Base-by-base conservation (phyloP, 1,140 invertebrate genomes). In the Drosophila cardini region DNA sequence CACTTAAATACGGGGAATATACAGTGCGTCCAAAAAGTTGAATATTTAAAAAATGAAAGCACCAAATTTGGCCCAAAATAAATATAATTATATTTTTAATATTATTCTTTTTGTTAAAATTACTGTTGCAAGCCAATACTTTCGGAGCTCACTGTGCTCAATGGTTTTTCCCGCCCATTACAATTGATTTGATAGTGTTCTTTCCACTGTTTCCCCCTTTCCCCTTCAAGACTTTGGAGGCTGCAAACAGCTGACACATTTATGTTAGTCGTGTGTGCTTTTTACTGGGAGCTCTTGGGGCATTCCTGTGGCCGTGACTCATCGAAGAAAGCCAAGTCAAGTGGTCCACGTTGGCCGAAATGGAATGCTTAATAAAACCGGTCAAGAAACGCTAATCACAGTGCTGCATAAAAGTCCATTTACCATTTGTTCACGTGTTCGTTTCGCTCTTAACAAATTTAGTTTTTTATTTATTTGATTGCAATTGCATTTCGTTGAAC, bases 241-340 rank as follows among this genome's bases (percentile, higher is more conserved):
- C 48, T 52, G 48, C 13, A 36, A 34, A 15, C 5, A 30, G 7
- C 56, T 69, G 40, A 61, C 40, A 43, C 26, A 56, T 53, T 63
- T 57, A n/a, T 42, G 42, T 50, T 3, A 3, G 13, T 21, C 26
- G 11, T 34, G 10, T 46, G n/a, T 68, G 15, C 18, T 43, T 58
- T 53, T 61, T 53, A 2, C 10, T n/a, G n/a, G n/a, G n/a, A n/a
- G 11, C 9, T 57, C 15, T 3, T 11, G 58, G 53, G 76, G 69
- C 83, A 87, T 87, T 89, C 83, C 82, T 72, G 67, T 26, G 58
- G 52, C 45, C 26, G 10, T 86, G 82, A 86, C 64, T 86, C 82
- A 86, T 26, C 45, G 52, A 76, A 78, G 76, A 78, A 78, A 78
- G 76, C 61, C 40, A 32, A 45, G 64, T 58, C 72, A 75, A 71